These are phyloP conservation scores for Isichthys henryi DNA, from an alignment of 2,113 vertebrate genomes.

Conservation along the genomic window DNA sequence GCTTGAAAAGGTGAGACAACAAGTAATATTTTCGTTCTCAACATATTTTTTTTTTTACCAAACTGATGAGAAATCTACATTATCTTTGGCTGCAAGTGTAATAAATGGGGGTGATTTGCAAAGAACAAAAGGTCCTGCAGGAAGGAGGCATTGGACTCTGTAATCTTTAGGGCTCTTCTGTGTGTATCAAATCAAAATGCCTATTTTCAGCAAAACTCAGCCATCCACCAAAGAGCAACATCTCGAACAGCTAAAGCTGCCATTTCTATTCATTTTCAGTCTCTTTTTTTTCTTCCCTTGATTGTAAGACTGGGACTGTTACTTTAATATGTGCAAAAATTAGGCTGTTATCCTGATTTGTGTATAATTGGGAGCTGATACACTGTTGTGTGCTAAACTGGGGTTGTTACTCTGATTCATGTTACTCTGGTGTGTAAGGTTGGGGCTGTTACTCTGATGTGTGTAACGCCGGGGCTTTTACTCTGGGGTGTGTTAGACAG, in stretches of 20 bases:
- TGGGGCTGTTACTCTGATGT: background rate
- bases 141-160: conserved; percentile 12
- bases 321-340: background rate
- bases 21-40: background rate
- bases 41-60: background rate
- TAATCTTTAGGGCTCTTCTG: conserved; percentile 30
- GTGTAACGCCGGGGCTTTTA: background rate
- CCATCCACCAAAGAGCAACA: conserved; percentile 28
- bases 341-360: conserved; percentile 22
- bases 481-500: background rate
- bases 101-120: conserved; percentile 22
- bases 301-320: background rate
- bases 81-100: background rate
- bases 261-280: background rate
- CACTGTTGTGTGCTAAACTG: background rate
- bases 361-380: background rate
- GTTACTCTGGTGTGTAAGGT: background rate
- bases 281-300: conserved; percentile 20
- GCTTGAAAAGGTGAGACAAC: background rate
- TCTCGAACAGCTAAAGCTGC: conserved; percentile 27
- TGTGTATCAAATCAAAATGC: conserved; percentile 30
- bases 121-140: conserved; percentile 3
- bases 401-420: background rate
- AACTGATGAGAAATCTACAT: conserved; percentile 13
- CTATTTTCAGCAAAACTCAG: conserved; percentile 33